Conservation (phyloP, 2,113 vertebrate genomes). For the Eptesicus fuscus region DNA sequence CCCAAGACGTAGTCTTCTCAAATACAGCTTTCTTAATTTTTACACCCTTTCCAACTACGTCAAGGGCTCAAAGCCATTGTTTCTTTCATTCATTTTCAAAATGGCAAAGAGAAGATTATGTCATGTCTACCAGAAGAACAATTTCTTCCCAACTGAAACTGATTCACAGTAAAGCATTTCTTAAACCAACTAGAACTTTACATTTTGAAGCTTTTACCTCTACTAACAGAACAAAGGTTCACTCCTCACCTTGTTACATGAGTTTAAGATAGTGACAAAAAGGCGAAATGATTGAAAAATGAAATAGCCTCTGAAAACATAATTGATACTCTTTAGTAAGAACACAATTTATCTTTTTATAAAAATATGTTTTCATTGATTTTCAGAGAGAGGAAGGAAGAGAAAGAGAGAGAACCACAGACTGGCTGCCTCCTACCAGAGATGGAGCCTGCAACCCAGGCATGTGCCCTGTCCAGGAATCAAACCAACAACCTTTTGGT, state of each 20-base stretch:
- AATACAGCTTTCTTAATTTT: neutral
- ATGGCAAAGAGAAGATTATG: neutral
- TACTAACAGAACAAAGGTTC: neutral
- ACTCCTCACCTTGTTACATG: neutral
- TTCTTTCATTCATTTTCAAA: conserved; percentile 9
- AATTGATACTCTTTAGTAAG: neutral
- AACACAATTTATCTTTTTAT: neutral
- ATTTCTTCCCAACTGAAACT: neutral
- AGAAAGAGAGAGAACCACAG: too few species aligned
- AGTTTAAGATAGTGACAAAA: neutral
- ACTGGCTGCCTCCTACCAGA: too few species aligned
- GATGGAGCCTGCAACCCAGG: too few species aligned
- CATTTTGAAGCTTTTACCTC: neutral
- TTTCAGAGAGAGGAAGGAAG: too few species aligned
- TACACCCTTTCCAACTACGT: neutral
- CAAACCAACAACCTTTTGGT: too few species aligned
- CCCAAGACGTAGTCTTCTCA: neutral
- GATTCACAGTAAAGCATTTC: neutral
- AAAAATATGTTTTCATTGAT: too few species aligned
- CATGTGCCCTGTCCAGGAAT: too few species aligned
- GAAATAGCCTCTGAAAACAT: neutral
- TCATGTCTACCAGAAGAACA: neutral
- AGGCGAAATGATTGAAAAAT: neutral
- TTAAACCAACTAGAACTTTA: neutral
- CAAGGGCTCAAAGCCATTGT: neutral